A percentile compares a stretch with the other conserved stretches of the same genome.
Evolutionary conservation across 2,113 vertebrate species (phyloP).

Genomic region (Acrocephalus arundinaceus): DNA sequence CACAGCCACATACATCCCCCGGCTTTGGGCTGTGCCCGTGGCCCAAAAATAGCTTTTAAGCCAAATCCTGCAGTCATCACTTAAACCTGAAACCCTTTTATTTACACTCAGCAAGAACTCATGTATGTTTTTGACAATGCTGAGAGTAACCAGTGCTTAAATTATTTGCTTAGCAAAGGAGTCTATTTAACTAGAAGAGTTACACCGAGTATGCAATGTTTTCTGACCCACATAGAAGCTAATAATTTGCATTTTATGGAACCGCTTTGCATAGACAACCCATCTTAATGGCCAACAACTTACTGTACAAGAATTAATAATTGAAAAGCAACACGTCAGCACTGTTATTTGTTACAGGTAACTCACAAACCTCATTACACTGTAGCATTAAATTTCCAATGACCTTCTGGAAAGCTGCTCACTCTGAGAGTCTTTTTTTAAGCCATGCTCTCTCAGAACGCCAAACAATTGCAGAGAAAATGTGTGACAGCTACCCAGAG

Average conservation of each 20-base stretch:
- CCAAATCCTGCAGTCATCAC: conserved; percentile 8
- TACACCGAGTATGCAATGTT: neutral
- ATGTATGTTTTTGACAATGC: neutral
- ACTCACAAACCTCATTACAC: neutral
- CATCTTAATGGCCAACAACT: neutral
- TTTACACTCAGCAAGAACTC: conserved; percentile 23
- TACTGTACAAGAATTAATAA: neutral
- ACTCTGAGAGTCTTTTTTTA: neutral
- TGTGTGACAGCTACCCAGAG: neutral
- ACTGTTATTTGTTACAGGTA: conserved; percentile 16
- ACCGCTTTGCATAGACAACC: neutral
- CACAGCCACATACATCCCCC: neutral
- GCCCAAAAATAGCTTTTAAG: conserved; percentile 33
- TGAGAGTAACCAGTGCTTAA: neutral
- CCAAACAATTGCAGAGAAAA: neutral
- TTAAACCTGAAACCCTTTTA: neutral
- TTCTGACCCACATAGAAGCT: conserved; percentile 50
- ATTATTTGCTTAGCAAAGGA: conserved; percentile 46
- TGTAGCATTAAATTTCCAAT: neutral
- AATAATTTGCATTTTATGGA: conserved; percentile 45
- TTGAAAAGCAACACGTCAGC: conserved; percentile 2
- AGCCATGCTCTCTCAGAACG: neutral
- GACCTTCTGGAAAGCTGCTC: neutral
- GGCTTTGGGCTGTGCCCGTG: neutral
- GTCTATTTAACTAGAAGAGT: neutral